phyloP scores from a whole-genome alignment of 1,140 invertebrate species.

The Tenebrio molitor region DNA sequence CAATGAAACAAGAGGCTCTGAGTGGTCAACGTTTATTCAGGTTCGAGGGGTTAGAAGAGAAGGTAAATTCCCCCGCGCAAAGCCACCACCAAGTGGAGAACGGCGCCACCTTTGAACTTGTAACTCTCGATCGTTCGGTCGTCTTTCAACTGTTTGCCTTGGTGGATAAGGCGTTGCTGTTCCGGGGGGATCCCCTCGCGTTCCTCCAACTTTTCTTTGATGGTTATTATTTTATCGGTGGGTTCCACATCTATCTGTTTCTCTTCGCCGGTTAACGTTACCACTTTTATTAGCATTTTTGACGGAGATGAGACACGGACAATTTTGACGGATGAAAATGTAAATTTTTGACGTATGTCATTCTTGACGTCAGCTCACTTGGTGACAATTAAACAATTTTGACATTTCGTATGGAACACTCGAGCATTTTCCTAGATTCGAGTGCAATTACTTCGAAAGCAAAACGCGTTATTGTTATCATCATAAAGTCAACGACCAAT shows the following conservation, averaged over 20 bases:
- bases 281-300: slow-evolving; percentile 53
- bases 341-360: neutral
- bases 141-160: slow-evolving; percentile 61
- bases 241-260: slow-evolving; percentile 59
- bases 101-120: slow-evolving; percentile 57
- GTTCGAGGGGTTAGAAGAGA: slow-evolving; percentile 10
- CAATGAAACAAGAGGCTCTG: neutral
- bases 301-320: neutral
- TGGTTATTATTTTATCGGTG: slow-evolving; percentile 54
- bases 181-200: slow-evolving; percentile 57
- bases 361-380: neutral
- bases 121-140: slow-evolving; percentile 60
- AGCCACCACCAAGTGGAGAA: slow-evolving; percentile 60
- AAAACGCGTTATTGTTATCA: too few species aligned
- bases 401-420: too few species aligned
- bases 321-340: neutral
- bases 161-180: slow-evolving; percentile 61
- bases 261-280: slow-evolving; percentile 58
- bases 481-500: too few species aligned
- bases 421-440: too few species aligned
- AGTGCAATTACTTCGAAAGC: too few species aligned
- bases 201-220: slow-evolving; percentile 61
- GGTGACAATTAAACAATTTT: too few species aligned
- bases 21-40: slow-evolving; percentile 8
- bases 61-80: slow-evolving; percentile 52